Evolutionary conservation across 2,888 invertebrate genomes (phyloP), one percentile per base, ranked within the genome.

Genomic region (Platypus cylindrus): DNA sequence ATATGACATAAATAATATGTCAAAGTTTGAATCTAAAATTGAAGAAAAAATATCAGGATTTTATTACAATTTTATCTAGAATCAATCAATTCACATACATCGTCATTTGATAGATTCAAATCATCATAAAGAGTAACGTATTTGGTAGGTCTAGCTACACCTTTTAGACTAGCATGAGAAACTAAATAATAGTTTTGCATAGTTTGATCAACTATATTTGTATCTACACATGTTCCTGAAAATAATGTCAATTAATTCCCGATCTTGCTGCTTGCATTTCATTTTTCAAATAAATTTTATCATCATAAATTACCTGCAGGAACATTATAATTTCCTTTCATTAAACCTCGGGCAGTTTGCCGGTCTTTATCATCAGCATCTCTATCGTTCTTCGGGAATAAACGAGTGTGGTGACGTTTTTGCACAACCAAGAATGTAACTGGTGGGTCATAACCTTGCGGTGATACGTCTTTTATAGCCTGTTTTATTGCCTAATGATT

Each of bases 381-480:
- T 3, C 34, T 38, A 1, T n/a, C 8, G 37, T 59, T 49, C 2
- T 50, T 51, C 1, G 70, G 69, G 43, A 70, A 70, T 12, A 70
- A 52, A 27, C 95, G 72, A 0, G 93, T 90, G 55, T 97, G 95
- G 65, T 97, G 97, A 1, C 97, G 71, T 61, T 98, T 97, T 59
- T 97, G 94, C 0, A 97, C 95, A 5, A 95, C 83, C 25, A 95
- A 64, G 59, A 93, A 94, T 17, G 93, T 81, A 15, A 97, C 75
- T 31, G 75, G 71, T 0, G 94, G 89, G 49, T 76, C 72, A 48
- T 73, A 78, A 0, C 57, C 59, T 3, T 67, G 66, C 1, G 23
- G n/a, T 2, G 51, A 41, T 9, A 54, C 3, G 29, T 31, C 39
- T 14, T 55, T 62, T 48, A 85, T 86, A 1, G 93, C 94, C 25